Percentiles rank a stretch among this genome's conserved stretches.
These are phyloP conservation scores for Euplagia quadripunctaria DNA, from an alignment of 2,888 invertebrate genomes.

Conservation along the genomic window DNA sequence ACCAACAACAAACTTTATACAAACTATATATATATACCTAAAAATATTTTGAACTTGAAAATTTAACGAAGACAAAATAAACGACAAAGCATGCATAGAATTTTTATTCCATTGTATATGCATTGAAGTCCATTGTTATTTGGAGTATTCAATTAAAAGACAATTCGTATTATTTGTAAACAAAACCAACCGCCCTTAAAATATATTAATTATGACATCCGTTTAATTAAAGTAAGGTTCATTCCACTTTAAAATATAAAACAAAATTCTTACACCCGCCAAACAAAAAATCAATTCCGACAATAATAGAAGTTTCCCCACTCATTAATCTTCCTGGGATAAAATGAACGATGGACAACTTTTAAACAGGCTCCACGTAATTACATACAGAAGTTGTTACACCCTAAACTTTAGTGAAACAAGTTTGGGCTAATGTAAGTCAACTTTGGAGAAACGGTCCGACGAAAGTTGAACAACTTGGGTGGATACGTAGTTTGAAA, in stretches of 20 bases:
- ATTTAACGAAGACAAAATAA: too few species aligned
- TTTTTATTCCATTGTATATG: too few species aligned
- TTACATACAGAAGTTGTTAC: conserved; percentile 48
- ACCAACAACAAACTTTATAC: too few species aligned
- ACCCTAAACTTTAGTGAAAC: conserved; percentile 39
- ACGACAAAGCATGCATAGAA: too few species aligned
- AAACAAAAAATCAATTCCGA: conserved; percentile 21
- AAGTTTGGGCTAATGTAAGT: conserved; percentile 39
- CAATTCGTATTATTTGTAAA: too few species aligned
- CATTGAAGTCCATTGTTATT: too few species aligned
- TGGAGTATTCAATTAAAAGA: too few species aligned
- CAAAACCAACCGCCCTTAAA: too few species aligned
- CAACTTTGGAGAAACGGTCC: conserved; percentile 40
- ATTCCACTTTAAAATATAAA: not conserved
- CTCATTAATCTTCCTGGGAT: conserved; percentile 45
- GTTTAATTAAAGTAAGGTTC: too few species aligned
- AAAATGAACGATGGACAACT: conserved; percentile 37
- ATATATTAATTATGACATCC: too few species aligned
- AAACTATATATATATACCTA: too few species aligned
- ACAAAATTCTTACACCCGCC: conserved; percentile 5
- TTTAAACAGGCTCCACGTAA: conserved; percentile 45
- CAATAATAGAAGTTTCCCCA: conserved; percentile 30
- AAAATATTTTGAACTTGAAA: too few species aligned
- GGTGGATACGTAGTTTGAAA: conserved; percentile 33
- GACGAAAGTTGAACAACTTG: conserved; percentile 31